Evolutionary conservation across 1,140 invertebrate species (phyloP), one percentile per base, ranked within the genome.

Genomic region (Phenacoccus solenopsis): DNA sequence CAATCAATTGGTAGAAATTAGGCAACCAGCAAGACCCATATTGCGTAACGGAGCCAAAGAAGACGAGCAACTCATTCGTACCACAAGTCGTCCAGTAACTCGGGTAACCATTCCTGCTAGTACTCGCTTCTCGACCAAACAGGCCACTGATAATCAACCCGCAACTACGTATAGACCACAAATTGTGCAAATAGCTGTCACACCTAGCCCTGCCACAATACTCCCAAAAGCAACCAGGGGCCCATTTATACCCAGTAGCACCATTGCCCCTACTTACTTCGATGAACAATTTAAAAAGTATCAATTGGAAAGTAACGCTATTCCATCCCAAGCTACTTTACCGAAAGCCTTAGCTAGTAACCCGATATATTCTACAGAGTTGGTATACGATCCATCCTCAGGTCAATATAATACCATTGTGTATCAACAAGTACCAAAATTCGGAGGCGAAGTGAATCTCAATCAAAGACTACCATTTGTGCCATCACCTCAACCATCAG

Each of bases 381-480:
- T 91, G 7, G 83, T 90, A 0, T 91, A 84, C 78, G 88, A 91
- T 78, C 89, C 88, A 38, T 76, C 82, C n/a, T 86, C 85, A 72
- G 89, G 89, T 70, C 86, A 88, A 76, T 91, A 91, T 82, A 88
- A 90, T 75, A 89, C 88, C 13, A 86, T 90, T 72, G 80, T 90
- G 27, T 90, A 86, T 80, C 90, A 91, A 78, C 83, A 83, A 28
- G 78, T 90, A 64, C 89, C 89, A 16, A 87, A 90, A 76, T 9
- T 79, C 79, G n/a, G 81, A 79, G 30, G 78, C 81, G 67, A 78
- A 77, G 78, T 27, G 79, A 68, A 22, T 59, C 28, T 68, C 24
- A 68, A 76, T 16, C 77, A 77, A 28, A 78, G 64, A 24, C 20
- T 68, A 22, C 72, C 72, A 20, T 71, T 72, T 68, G 69, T 67